Evolutionary conservation across 2,888 invertebrate genomes (phyloP).

Genomic region (Nephrotoma flavescens): DNA sequence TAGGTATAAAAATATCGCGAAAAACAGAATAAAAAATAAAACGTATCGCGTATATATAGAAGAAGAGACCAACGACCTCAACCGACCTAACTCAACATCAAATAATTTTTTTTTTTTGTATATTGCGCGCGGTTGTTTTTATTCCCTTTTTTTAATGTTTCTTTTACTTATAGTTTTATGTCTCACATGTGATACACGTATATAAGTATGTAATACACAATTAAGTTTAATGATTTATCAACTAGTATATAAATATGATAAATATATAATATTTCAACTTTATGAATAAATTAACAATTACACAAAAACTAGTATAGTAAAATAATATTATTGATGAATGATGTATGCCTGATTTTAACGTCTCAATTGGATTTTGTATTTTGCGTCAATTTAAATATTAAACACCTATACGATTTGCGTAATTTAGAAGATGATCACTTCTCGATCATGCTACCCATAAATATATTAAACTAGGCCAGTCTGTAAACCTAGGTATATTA

Average conservation of each 20-base stretch:
- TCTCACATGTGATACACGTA: neutral
- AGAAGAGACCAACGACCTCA: constrained; percentile 13
- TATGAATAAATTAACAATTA: neutral
- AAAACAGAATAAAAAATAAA: neutral
- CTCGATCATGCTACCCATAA: neutral
- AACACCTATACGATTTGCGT: neutral
- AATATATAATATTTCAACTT: neutral
- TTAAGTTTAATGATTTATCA: neutral
- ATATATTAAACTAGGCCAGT: neutral
- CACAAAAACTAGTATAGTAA: neutral
- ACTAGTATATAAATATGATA: neutral
- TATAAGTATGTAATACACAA: neutral
- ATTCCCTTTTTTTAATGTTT: neutral
- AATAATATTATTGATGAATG: neutral
- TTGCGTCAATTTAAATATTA: neutral
- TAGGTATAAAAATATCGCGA: neutral
- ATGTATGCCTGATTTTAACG: neutral
- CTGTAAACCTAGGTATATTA: neutral
- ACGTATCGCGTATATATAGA: neutral
- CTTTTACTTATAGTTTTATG: neutral
- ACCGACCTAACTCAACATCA: constrained; percentile 15
- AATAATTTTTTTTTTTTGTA: neutral
- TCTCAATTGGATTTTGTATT: neutral
- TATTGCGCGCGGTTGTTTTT: neutral
- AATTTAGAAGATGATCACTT: neutral